These are phyloP conservation scores for Hippocampus barbouri DNA, from an alignment of 2,113 vertebrate genomes.

Conservation along the genomic window DNA sequence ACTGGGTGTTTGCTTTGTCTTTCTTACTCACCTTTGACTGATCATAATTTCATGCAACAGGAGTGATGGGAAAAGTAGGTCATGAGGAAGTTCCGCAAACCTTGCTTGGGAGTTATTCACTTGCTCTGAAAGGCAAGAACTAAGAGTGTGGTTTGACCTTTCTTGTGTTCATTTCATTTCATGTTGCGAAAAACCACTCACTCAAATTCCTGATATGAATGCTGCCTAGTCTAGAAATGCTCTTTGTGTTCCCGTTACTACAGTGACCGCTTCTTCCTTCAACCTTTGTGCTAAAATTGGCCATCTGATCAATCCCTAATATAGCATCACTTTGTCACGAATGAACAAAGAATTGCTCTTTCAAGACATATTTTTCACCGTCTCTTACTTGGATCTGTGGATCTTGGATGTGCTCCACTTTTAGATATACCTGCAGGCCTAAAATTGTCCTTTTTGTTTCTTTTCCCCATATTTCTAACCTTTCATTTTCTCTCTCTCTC, in stretches of 20 bases:
- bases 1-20: conserved; percentile 38
- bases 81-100: conserved; percentile 47
- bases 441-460: conserved; percentile 1
- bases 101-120: conserved; percentile 31
- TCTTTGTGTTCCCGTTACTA: not conserved
- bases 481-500: conserved; percentile 13
- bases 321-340: conserved; percentile 1
- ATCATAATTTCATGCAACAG: conserved; percentile 35
- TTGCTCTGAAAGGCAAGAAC: conserved; percentile 9
- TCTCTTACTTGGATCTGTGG: not conserved
- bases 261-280: not conserved
- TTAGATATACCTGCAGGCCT: not conserved
- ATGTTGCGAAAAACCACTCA: not conserved
- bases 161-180: not conserved
- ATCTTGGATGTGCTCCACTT: not conserved
- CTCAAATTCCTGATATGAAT: not conserved
- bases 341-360: conserved; percentile 3
- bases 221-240: not conserved
- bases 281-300: conserved; percentile 8
- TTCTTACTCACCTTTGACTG: conserved; percentile 22
- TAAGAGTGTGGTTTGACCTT: not conserved
- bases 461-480: not conserved
- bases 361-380: not conserved
- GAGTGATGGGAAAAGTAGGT: conserved; percentile 48
- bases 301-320: conserved; percentile 19